Evolutionary conservation across 2,113 vertebrate genomes (phyloP), one percentile per base, ranked within the genome.

Genomic region (Limanda limanda): DNA sequence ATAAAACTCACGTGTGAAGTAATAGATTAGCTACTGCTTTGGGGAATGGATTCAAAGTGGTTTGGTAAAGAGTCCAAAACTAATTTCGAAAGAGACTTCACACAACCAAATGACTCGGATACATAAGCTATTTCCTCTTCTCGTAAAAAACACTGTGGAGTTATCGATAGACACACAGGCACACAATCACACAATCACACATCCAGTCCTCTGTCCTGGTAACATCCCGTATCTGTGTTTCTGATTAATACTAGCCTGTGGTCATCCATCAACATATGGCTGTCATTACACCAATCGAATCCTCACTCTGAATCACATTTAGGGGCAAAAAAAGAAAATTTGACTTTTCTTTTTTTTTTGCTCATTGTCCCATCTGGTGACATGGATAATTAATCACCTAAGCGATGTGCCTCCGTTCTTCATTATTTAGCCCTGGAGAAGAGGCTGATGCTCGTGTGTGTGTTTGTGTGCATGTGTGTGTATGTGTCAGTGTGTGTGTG

Each of bases 351-450:
- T 18, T 18, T 18, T 82, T 70, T 86, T 84, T 66, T 68, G 37
- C 82, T 87, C 87, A 72, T 90, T 78, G 55, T 88, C 87, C 91
- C 91, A 93, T 94, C 89, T 86, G 83, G 84, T 94, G 93, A 91
- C 90, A 94, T 90, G 81, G 92, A 94, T 93, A 94, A 94, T 93
- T 94, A 92, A 94, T 95, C 90, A 93, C 86, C 88, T 88, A 85
- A 87, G 86, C 85, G 83, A 90, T 88, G 83, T 85, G 85, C 79
- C 81, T 91, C 84, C 75, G 68, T 91, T 93, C 79, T 86, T 92
- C 87, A 92, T 94, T 93, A 92, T 92, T 92, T 91, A 91, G 86
- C 86, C 82, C 47, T 42, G 40, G 73, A 91, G 78, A 91, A 83
- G 68, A 85, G 69, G 72, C 77, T 75, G 74, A 67, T 18, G 31